Percentiles rank a stretch among this genome's conserved stretches.
Conservation (phyloP, 2,113 vertebrate genomes). For the Stictonetta naevosa region DNA sequence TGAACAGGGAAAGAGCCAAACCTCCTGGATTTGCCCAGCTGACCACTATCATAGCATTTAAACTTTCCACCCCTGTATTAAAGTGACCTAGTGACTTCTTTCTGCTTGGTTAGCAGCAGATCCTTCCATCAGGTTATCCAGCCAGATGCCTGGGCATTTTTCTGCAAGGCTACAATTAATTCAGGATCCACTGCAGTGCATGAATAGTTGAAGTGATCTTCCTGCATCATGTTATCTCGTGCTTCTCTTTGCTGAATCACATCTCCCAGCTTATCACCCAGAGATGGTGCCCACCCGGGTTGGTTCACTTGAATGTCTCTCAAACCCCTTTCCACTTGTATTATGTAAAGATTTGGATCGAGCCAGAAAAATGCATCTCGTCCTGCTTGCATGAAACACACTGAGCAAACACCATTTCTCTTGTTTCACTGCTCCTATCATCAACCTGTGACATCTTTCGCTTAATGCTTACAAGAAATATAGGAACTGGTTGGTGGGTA, state of each 20-base stretch:
- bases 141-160: slow-evolving; percentile 58
- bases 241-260: slow-evolving; percentile 32
- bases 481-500: rapidly evolving
- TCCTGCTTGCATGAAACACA: neutral
- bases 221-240: neutral
- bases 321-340: neutral
- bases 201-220: slow-evolving; percentile 54
- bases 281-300: neutral
- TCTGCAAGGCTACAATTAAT: slow-evolving; percentile 70
- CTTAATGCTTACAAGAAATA: neutral
- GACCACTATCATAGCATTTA: neutral
- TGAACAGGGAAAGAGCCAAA: neutral
- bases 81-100: slow-evolving; percentile 50
- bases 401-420: neutral
- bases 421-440: too few relatives aligned
- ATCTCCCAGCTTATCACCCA: neutral
- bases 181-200: slow-evolving; percentile 54
- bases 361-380: neutral
- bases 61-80: neutral
- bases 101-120: slow-evolving; percentile 45
- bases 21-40: neutral
- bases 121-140: slow-evolving; percentile 63
- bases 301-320: neutral
- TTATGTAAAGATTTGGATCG: neutral
- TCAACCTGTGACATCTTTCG: neutral